phyloP scores from a whole-genome alignment of 1,140 invertebrate genomes.

The Aphis craccivora region DNA sequence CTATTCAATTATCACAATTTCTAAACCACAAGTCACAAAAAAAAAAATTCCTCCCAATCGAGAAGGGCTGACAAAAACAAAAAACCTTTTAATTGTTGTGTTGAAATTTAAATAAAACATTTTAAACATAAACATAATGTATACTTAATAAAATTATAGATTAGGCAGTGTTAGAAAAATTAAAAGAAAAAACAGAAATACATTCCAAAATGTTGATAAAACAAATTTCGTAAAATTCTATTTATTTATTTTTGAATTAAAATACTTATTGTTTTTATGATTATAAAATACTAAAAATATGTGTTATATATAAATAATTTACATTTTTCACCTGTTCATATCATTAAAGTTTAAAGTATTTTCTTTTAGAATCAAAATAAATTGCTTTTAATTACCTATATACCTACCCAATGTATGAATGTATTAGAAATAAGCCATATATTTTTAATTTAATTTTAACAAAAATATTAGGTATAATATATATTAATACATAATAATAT shows the following conservation, averaged over 20 bases:
- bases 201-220: too few relatives aligned
- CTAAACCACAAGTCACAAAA: not conserved
- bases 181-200: not conserved
- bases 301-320: not conserved
- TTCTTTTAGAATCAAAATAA: not conserved
- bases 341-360: not conserved
- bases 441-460: not conserved
- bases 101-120: not conserved
- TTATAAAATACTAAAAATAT: not conserved
- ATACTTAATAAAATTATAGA: not conserved
- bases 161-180: not conserved
- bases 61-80: not conserved
- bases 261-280: too few relatives aligned
- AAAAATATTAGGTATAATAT: too few relatives aligned
- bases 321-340: not conserved
- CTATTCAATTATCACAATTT: not conserved
- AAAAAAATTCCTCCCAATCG: not conserved
- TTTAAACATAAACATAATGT: not conserved
- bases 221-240: not conserved
- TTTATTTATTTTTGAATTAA: not conserved
- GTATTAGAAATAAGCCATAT: not conserved
- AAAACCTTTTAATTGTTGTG: not conserved
- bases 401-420: too few relatives aligned
- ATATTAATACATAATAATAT: too few relatives aligned
- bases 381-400: not conserved